Evolutionary conservation across 2,113 vertebrate species (phyloP).

Genomic region (Nymphicus hollandicus): DNA sequence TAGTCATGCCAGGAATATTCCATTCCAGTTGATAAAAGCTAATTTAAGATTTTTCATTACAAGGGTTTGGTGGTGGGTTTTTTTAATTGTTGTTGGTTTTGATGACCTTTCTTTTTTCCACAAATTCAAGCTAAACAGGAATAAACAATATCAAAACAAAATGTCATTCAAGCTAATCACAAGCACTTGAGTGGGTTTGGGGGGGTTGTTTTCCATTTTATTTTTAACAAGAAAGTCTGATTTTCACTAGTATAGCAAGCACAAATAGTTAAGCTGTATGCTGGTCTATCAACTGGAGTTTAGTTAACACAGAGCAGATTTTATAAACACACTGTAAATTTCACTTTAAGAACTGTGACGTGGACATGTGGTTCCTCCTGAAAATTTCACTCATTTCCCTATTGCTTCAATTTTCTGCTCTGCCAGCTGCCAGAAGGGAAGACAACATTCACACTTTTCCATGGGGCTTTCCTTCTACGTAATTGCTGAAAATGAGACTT

Average conservation of each 20-base stretch:
- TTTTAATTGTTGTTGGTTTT: background rate
- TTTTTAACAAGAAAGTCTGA: background rate
- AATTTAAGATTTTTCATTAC: background rate
- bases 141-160: background rate
- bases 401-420: background rate
- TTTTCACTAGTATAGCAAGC: background rate
- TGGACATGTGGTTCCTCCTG: background rate
- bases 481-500: background rate
- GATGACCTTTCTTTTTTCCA: background rate
- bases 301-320: background rate
- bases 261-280: background rate
- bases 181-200: background rate
- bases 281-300: background rate
- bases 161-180: background rate
- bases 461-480: background rate
- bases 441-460: background rate
- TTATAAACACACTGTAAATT: background rate
- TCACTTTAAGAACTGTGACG: background rate
- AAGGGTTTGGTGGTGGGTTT: background rate
- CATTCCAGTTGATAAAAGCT: background rate
- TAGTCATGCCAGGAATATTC: conserved; percentile 30
- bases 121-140: background rate
- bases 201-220: background rate
- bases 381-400: background rate
- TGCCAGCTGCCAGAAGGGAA: background rate